A percentile compares a stretch with the other conserved stretches of the same genome.
Evolutionary conservation across 92 coral and sea anemone genomes (phyloP).

Genomic region (Pocillopora meandrina): DNA sequence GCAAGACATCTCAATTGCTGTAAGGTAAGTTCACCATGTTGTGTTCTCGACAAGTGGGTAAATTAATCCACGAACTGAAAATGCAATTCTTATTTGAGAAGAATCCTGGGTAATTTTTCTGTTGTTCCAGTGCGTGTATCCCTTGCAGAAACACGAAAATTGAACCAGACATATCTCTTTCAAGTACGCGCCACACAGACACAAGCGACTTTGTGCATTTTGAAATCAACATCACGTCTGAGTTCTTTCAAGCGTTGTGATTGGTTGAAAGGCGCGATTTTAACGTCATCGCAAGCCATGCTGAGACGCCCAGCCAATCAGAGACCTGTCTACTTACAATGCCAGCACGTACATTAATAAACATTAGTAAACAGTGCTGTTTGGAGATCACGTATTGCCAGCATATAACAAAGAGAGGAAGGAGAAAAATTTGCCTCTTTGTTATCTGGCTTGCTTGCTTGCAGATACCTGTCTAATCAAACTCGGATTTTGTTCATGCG

Average conservation of each 20-base stretch:
- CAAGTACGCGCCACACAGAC: background rate
- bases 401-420: slow-evolving; percentile 5
- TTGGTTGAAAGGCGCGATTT: slow-evolving; percentile 6
- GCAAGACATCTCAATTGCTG: too few species aligned
- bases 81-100: background rate
- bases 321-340: background rate
- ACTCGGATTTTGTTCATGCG: slow-evolving; percentile 18
- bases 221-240: slow-evolving; percentile 43
- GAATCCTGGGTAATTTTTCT: background rate
- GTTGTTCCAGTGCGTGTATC: background rate
- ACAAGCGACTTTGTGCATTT: slow-evolving; percentile 8
- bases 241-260: background rate
- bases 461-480: background rate
- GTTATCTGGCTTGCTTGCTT: background rate
- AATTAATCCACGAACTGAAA: too few species aligned
- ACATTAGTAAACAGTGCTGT: slow-evolving; percentile 22
- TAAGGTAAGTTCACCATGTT: too few species aligned
- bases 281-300: slow-evolving; percentile 18
- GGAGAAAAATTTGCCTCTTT: background rate
- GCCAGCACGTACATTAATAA: slow-evolving; percentile 30
- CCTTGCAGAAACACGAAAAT: background rate
- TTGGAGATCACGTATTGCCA: slow-evolving; percentile 25
- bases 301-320: slow-evolving; percentile 28
- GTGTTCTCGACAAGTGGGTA: too few species aligned
- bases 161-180: background rate